Percentiles rank a stretch among this genome's conserved stretches.
phyloP scores from a whole-genome alignment of 1,140 invertebrate species.

The Psix sp. region DNA sequence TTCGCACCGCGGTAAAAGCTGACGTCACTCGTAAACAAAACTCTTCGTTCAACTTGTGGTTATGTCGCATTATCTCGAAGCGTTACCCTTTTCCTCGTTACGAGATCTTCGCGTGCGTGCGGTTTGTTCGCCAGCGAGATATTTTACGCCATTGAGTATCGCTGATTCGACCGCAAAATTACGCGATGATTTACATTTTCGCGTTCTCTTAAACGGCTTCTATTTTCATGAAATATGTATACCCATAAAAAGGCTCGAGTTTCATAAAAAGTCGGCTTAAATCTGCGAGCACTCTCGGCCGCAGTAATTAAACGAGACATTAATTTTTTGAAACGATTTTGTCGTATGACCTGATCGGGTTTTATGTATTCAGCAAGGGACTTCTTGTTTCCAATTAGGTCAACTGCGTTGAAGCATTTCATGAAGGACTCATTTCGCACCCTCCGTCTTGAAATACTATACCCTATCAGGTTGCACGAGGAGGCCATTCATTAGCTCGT shows the following conservation, averaged over 20 bases:
- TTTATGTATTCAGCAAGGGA: slow-evolving; percentile 46
- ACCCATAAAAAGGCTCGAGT: no score
- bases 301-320: slow-evolving; percentile 21
- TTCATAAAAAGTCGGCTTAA: neutral
- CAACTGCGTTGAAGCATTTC: slow-evolving; percentile 55
- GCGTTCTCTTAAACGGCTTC: slow-evolving; percentile 7
- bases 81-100: slow-evolving; percentile 29
- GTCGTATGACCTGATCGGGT: slow-evolving; percentile 35
- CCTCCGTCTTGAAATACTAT: slow-evolving; percentile 56
- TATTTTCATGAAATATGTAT: slow-evolving; percentile 1
- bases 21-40: slow-evolving; percentile 67
- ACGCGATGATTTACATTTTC: neutral
- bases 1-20: slow-evolving; percentile 66
- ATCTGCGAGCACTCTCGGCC: neutral
- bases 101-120: slow-evolving; percentile 58
- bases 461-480: slow-evolving; percentile 56
- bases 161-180: slow-evolving; percentile 39
- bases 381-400: slow-evolving; percentile 58
- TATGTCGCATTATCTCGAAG: slow-evolving; percentile 54
- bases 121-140: slow-evolving; percentile 46
- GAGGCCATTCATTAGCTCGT: slow-evolving; percentile 50
- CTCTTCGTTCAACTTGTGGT: slow-evolving; percentile 63
- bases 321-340: neutral
- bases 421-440: slow-evolving; percentile 56
- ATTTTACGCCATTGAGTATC: slow-evolving; percentile 55